Evolutionary conservation across 2,113 vertebrate genomes (phyloP), one percentile per base, ranked within the genome.

Genomic region (Myiagra hebetior): DNA sequence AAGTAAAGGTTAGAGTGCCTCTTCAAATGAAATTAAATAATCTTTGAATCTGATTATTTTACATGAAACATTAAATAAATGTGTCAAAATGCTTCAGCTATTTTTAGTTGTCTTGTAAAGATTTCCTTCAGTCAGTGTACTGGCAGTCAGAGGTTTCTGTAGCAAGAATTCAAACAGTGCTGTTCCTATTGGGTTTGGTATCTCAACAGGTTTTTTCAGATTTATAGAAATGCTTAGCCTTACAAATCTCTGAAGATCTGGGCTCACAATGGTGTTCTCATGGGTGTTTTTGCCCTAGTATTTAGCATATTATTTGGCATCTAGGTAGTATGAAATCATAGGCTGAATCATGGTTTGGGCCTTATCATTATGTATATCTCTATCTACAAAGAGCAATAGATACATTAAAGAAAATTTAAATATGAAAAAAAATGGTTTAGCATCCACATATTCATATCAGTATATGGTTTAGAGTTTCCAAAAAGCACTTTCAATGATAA

Each of bases 391-490:
- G 11, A 44, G 27, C 42, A 56, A 75, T 8, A 46, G 60, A 53
- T 22, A 35, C 15, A n/a, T 35, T 28, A 24, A 56, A 56, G 31
- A 70, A 72, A 46, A 27, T 12, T 9, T 7, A 70, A 53, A 69
- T 9, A 35, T 21, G 8, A 15, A 53, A 70, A 74, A 53, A 56
- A n/a, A 13, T 16, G 2, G 9, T 60, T 92, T 89, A 78, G 11
- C 22, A 74, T 28, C 37, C 41, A 41, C 14, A 7, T 56, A 46
- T 0, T 0, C 12, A 5, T 46, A 81, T 21, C 7, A 83, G 11
- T 20, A 31, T 56, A n/a, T 9, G 10, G 4, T 52, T 79, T 64
- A 52, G 70, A 75, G 13, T 86, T 94, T 80, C 26, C 2, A 21
- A 23, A 37, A 69, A 65, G 37, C 26, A 16, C 13, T 53, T 80